Conservation (phyloP, 2,888 invertebrate genomes). For the Norana najaformis region DNA sequence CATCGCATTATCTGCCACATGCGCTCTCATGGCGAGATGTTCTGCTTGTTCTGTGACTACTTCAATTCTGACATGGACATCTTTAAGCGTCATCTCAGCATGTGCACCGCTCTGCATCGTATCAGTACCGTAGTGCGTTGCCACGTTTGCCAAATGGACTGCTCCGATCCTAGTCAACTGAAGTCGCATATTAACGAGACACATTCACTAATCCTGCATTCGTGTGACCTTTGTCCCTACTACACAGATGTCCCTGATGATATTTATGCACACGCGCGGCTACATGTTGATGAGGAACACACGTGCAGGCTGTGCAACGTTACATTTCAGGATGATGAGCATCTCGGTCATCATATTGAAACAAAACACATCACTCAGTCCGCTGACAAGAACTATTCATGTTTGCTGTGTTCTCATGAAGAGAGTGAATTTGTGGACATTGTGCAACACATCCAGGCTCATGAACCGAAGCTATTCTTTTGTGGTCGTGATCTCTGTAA, state of each 20-base stretch:
- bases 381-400: slow-evolving; percentile 10
- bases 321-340: slow-evolving; percentile 10
- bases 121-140: slow-evolving; percentile 32
- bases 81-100: slow-evolving; percentile 38
- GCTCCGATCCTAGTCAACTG: slow-evolving; percentile 30
- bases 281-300: slow-evolving; percentile 32
- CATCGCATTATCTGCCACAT: slow-evolving; percentile 43
- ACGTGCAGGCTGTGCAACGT: slow-evolving; percentile 32
- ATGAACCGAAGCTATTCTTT: not conserved
- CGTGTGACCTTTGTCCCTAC: slow-evolving; percentile 40
- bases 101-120: slow-evolving; percentile 33
- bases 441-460: slow-evolving; percentile 27
- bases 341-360: slow-evolving; percentile 20
- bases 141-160: slow-evolving; percentile 33
- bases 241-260: slow-evolving; percentile 26
- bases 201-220: slow-evolving; percentile 34
- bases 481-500: slow-evolving; percentile 2
- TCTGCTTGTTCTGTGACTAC: slow-evolving; percentile 42
- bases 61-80: slow-evolving; percentile 35
- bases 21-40: slow-evolving; percentile 43
- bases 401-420: slow-evolving; percentile 22
- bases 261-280: slow-evolving; percentile 29
- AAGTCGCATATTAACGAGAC: slow-evolving; percentile 34
- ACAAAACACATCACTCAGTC: slow-evolving; percentile 18
- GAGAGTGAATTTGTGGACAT: not conserved